phyloP scores from a whole-genome alignment of 2,113 vertebrate species.

The Podarcis cretensis region DNA sequence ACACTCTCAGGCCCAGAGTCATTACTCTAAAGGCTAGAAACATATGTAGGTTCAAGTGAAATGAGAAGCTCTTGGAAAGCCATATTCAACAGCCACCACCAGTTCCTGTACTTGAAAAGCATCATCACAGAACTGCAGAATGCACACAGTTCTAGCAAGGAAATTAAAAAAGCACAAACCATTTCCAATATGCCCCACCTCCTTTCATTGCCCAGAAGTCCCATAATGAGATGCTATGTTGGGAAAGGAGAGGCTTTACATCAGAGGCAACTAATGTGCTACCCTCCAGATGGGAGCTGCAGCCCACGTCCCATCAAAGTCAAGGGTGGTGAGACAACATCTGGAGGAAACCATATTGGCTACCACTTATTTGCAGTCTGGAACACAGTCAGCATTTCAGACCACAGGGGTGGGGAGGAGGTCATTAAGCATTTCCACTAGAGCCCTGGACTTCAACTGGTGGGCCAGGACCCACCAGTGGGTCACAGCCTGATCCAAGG shows the following conservation, averaged over 20 bases:
- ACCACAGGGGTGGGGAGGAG: background rate
- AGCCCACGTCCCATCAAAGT: too few relatives aligned
- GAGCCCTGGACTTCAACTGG: too few relatives aligned
- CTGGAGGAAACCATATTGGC: too few relatives aligned
- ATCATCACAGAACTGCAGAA: background rate
- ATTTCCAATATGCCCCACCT: background rate
- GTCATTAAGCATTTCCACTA: background rate
- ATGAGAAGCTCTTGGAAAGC: background rate
- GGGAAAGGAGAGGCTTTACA: background rate
- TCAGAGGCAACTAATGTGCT: too few relatives aligned
- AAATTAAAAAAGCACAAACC: background rate
- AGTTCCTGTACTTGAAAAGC: too few relatives aligned
- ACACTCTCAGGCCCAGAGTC: background rate
- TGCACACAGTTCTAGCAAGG: background rate
- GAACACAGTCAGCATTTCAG: background rate
- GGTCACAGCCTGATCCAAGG: too few relatives aligned
- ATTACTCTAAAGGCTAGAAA: background rate
- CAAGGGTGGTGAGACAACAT: too few relatives aligned
- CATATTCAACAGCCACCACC: too few relatives aligned
- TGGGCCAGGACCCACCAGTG: too few relatives aligned
- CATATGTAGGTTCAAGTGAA: background rate
- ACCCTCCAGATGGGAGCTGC: too few relatives aligned
- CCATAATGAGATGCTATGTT: background rate
- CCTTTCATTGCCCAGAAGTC: background rate
- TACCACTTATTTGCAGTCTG: too few relatives aligned